Evolutionary conservation across 2,797 vertebrate genomes (phyloP).

Genomic region (Meda fulgida): DNA sequence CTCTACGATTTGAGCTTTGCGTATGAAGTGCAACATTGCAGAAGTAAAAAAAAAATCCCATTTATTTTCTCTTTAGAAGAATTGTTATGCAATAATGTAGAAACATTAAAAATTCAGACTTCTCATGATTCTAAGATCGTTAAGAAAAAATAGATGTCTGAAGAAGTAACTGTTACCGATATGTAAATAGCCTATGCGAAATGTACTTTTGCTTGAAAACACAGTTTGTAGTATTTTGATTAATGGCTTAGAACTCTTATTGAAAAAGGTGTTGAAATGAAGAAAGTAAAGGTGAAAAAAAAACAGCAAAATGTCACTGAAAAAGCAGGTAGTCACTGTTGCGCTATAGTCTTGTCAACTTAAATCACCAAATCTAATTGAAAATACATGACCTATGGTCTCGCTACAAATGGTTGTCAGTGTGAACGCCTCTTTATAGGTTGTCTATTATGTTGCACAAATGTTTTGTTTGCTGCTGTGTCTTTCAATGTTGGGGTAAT

Average conservation of each 20-base stretch:
- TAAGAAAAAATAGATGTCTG: no score
- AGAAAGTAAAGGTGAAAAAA: not conserved
- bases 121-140: not conserved
- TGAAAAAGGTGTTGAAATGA: not conserved
- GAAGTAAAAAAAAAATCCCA: not conserved
- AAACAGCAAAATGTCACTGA: not conserved
- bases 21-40: no score
- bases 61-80: not conserved
- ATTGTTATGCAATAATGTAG: not conserved
- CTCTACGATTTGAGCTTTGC: not conserved
- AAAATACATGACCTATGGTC: not conserved
- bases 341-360: not conserved
- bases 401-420: not conserved
- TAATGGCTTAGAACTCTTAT: no score
- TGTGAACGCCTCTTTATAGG: not conserved
- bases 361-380: constrained; percentile 10
- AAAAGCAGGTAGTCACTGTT: not conserved
- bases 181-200: not conserved
- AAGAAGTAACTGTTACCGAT: not conserved
- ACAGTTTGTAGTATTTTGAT: not conserved
- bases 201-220: not conserved
- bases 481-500: constrained; percentile 53
- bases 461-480: constrained; percentile 19
- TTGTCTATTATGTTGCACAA: not conserved
- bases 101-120: no score